phyloP scores from a whole-genome alignment of 2,797 vertebrate species.

The Oophaga sylvatica region DNA sequence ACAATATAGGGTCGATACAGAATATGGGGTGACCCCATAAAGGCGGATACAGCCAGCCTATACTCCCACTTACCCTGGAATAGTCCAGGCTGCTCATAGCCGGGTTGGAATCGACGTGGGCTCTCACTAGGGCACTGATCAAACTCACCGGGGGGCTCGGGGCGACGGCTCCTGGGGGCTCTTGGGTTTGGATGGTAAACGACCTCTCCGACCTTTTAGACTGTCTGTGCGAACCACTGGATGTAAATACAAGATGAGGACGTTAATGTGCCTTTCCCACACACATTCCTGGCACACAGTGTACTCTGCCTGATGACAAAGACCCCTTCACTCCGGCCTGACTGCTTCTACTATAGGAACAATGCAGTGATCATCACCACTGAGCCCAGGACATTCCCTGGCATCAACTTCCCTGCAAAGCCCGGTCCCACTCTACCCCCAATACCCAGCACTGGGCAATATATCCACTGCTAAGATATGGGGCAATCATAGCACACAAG shows the following conservation, averaged over 20 bases:
- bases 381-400: slow-evolving; percentile 38
- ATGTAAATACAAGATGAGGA: slow-evolving; percentile 39
- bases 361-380: slow-evolving; percentile 16
- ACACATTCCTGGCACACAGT: slow-evolving; percentile 50
- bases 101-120: slow-evolving; percentile 98
- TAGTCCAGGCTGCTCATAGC: slow-evolving; percentile 98
- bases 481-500: neutral
- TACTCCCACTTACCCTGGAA: slow-evolving; percentile 87
- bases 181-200: slow-evolving; percentile 97
- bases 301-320: slow-evolving; percentile 46
- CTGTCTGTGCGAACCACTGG: slow-evolving; percentile 97
- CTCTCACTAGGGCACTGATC: slow-evolving; percentile 95
- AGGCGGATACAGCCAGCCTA: neutral
- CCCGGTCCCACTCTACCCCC: neutral
- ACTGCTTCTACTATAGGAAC: neutral
- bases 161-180: slow-evolving; percentile 95
- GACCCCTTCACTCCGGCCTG: slow-evolving; percentile 35
- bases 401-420: slow-evolving; percentile 6
- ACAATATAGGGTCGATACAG: neutral
- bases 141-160: slow-evolving; percentile 96
- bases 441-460: neutral
- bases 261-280: slow-evolving; percentile 39
- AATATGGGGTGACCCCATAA: neutral
- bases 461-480: neutral
- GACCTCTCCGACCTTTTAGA: slow-evolving; percentile 96